phyloP scores from a whole-genome alignment of 2,797 vertebrate genomes.

The Pelobates cultripes region DNA sequence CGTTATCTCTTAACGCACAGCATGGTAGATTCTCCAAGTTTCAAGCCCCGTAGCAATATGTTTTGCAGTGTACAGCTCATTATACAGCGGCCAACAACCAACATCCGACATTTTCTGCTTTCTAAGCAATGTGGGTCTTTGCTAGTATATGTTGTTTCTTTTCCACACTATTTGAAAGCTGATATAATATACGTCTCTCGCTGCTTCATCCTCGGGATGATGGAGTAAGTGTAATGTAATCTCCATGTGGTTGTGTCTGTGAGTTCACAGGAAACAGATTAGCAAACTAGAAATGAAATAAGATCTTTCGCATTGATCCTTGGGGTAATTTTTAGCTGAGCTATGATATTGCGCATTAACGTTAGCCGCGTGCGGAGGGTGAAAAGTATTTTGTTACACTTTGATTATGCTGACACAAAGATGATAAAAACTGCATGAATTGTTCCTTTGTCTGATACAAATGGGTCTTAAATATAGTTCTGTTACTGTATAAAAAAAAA shows the following conservation, averaged over 20 bases:
- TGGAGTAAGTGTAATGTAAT: slow-evolving; percentile 38
- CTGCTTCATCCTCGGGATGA: neutral
- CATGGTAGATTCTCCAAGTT: slow-evolving; percentile 2
- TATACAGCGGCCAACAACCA: slow-evolving; percentile 24
- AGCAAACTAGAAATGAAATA: slow-evolving; percentile 26
- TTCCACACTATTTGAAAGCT: slow-evolving; percentile 22
- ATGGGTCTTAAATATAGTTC: neutral
- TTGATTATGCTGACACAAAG: neutral
- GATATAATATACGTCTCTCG: slow-evolving; percentile 21
- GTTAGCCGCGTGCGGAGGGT: neutral
- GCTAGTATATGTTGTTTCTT: slow-evolving; percentile 9
- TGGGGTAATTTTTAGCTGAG: slow-evolving; percentile 40
- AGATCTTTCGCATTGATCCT: slow-evolving; percentile 30
- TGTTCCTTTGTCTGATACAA: neutral
- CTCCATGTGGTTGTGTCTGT: slow-evolving; percentile 23
- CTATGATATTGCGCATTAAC: slow-evolving; percentile 31
- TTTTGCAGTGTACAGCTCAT: slow-evolving; percentile 21
- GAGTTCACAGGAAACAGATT: slow-evolving; percentile 47
- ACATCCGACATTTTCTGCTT: slow-evolving; percentile 37
- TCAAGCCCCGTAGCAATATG: neutral
- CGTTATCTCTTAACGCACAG: slow-evolving; percentile 24
- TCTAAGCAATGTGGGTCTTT: slow-evolving; percentile 27
- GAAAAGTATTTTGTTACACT: slow-evolving; percentile 3
- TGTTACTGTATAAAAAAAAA: too few species aligned
- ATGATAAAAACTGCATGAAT: neutral